These are phyloP conservation scores for Pelobates cultripes DNA, from an alignment of 2,797 vertebrate genomes.

Conservation along the genomic window DNA sequence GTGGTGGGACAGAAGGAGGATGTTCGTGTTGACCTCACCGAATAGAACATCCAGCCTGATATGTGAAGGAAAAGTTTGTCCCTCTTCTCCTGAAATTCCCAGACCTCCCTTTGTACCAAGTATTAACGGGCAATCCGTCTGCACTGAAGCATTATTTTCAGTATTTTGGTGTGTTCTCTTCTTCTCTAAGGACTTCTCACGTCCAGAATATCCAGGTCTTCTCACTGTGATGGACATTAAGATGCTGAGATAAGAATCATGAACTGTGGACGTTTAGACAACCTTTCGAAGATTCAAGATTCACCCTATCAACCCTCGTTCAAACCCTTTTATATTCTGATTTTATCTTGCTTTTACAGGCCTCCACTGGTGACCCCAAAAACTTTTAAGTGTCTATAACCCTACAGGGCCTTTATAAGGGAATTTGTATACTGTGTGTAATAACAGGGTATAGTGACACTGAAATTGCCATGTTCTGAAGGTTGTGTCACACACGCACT, in stretches of 20 bases:
- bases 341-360: constrained; percentile 34
- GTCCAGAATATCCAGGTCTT: constrained; percentile 42
- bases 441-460: constrained; percentile 14
- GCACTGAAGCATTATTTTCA: constrained; percentile 61
- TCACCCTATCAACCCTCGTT: constrained; percentile 33
- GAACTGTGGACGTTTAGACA: constrained; percentile 40
- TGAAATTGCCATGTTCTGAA: neutral
- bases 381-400: constrained; percentile 15
- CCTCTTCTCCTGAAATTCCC: constrained; percentile 18
- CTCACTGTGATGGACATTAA: constrained; percentile 55
- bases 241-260: constrained; percentile 44
- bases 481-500: constrained; percentile 31
- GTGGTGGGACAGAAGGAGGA: constrained; percentile 55
- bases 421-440: constrained; percentile 12
- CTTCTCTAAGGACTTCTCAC: constrained; percentile 39
- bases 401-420: constrained; percentile 12
- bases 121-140: constrained; percentile 48
- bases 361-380: constrained; percentile 35
- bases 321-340: constrained; percentile 9
- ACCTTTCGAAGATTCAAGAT: constrained; percentile 33
- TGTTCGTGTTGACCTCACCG: constrained; percentile 19
- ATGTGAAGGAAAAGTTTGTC: constrained; percentile 58
- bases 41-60: constrained; percentile 37
- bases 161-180: constrained; percentile 57
- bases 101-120: constrained; percentile 42